phyloP scores from a whole-genome alignment of 2,797 vertebrate genomes.

The Cirrhinus mrigala region DNA sequence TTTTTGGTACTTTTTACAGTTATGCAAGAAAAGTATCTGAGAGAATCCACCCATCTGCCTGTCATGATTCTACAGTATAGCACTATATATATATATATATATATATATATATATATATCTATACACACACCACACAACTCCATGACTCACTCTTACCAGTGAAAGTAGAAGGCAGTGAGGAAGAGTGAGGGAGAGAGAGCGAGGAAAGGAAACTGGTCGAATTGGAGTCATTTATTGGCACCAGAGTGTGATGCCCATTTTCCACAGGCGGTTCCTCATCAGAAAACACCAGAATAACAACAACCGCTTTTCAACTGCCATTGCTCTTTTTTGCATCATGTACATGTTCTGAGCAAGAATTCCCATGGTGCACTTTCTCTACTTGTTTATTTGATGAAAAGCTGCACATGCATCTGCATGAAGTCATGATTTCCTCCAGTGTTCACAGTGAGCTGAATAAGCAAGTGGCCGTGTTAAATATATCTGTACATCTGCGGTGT shows the following conservation, averaged over 20 bases:
- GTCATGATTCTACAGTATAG: not conserved
- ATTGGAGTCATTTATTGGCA: not conserved
- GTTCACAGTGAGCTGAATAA: not conserved
- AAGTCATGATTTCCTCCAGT: not conserved
- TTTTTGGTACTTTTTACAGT: not conserved
- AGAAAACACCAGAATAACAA: not conserved
- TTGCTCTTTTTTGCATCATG: not conserved
- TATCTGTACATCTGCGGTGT: not conserved
- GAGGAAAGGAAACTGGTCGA: not conserved
- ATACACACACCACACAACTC: not conserved
- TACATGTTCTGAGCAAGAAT: not conserved
- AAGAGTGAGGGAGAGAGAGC: not conserved
- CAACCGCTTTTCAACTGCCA: not conserved
- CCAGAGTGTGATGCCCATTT: slow-evolving; percentile 9
- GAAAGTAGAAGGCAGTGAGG: slow-evolving; percentile 19
- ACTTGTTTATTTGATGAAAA: not conserved
- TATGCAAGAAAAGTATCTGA: not conserved
- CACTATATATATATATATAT: not conserved
- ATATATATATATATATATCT: too few species aligned
- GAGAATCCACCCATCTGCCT: not conserved
- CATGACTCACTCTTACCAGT: slow-evolving; percentile 50
- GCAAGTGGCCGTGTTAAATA: not conserved
- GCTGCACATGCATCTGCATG: not conserved
- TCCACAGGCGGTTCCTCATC: not conserved
- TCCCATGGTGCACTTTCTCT: not conserved